Evolutionary conservation across 1,140 invertebrate species (phyloP).

Genomic region (Callitettix versicolor): DNA sequence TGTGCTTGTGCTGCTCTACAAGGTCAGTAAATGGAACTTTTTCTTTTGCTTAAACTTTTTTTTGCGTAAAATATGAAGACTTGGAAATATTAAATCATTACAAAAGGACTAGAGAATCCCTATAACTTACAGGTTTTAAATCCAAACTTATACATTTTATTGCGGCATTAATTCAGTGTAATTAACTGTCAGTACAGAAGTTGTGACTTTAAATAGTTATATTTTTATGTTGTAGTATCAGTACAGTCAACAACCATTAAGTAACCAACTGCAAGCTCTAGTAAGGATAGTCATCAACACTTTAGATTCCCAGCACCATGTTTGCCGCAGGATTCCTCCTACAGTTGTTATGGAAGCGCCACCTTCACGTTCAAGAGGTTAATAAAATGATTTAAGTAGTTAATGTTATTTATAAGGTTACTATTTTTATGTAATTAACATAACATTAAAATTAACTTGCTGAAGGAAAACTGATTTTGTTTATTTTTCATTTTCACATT

Average conservation of each 20-base stretch:
- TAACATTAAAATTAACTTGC: no score
- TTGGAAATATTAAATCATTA: background rate
- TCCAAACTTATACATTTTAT: no score
- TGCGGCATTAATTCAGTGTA: no score
- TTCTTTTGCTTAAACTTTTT: background rate
- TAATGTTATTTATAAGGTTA: no score
- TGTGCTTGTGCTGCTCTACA: conserved; percentile 90
- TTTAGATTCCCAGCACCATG: conserved; percentile 80
- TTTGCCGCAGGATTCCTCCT: conserved; percentile 67
- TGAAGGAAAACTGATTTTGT: no score
- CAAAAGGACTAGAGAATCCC: background rate
- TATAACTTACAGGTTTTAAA: conserved; percentile 6
- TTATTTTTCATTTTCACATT: no score
- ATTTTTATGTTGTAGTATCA: conserved; percentile 66
- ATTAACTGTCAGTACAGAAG: no score
- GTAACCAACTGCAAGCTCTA: conserved; percentile 65
- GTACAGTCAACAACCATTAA: conserved; percentile 72
- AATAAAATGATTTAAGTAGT: conserved; percentile 14
- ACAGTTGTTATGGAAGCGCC: conserved; percentile 58
- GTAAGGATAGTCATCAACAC: conserved; percentile 91
- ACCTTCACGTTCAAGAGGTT: conserved; percentile 59
- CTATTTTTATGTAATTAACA: no score
- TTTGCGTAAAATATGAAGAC: background rate
- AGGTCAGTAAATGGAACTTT: conserved; percentile 53
- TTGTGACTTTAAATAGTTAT: no score